Evolutionary conservation across 2,888 invertebrate species (phyloP), one percentile per base, ranked within the genome.

Genomic region (Dermolepida albohirtum): DNA sequence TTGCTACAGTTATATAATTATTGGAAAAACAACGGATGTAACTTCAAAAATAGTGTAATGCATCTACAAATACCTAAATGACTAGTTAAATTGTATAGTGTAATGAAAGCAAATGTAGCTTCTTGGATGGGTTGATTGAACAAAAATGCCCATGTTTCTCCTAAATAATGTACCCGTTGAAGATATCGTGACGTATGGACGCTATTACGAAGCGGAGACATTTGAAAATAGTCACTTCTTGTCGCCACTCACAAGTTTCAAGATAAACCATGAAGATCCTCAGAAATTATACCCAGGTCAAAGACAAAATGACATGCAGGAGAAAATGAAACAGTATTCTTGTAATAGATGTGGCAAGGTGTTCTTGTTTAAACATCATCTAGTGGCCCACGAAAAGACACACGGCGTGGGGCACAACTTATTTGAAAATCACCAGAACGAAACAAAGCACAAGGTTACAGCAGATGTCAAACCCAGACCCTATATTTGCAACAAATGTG

Each of bases 331-430:
- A 27, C 93, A 93, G 5, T 93, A 92, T 79, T 90, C 92, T 14
- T 94, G 94, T 80, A 88, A 90, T 27, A 92, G 93, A 83, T 94
- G 94, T 78, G 93, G 92, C 64, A 94, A 94, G 82, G 92, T 92
- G n/a, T 94, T 94, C 83, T 87, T 94, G 54, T 83, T 93, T 65
- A 94, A 94, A 81, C 94, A 94, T 81, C 94, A 94, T 82, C 87
- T 94, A 70, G 93, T 93, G 4, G 93, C 93, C 39, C 93, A 94
- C 78, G 92, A 92, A 66, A 87, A 93, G 77, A 92, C 93, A 4
- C 93, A 94, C 80, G 92, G 92, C n/a, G 92, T 92, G 67, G 92
- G 92, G 71, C 91, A 92, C 78, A 66, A 4, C 12, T 14, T 65
- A 14, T 62, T 62, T 34, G 59, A 59, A 16, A 50, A 64, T 17